These are phyloP conservation scores for Drosophila ironensis DNA, from an alignment of 1,140 invertebrate species.

Conservation along the genomic window DNA sequence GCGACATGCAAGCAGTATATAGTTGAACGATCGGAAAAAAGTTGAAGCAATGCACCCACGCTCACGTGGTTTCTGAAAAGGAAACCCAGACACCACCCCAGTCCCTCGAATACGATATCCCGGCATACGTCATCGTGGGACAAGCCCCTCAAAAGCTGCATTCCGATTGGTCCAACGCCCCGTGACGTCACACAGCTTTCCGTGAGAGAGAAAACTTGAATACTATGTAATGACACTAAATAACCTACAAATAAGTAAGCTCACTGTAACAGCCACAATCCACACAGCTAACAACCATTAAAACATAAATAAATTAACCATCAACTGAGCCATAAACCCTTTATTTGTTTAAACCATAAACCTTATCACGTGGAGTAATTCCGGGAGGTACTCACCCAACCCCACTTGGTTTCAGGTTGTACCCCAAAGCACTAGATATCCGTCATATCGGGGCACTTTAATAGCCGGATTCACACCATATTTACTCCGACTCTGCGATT, in stretches of 20 bases:
- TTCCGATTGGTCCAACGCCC: slow-evolving; percentile 43
- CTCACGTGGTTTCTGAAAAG: slow-evolving; percentile 30
- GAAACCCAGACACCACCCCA: background rate
- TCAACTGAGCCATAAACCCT: no score
- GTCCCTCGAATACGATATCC: slow-evolving; percentile 14
- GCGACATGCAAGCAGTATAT: background rate
- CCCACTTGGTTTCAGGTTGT: background rate
- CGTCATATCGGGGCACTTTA: slow-evolving; percentile 11
- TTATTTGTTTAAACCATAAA: background rate
- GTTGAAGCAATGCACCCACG: no score
- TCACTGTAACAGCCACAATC: no score
- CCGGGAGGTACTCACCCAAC: background rate
- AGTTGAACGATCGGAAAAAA: background rate
- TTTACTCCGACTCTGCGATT: slow-evolving; percentile 8
- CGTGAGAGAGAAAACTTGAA: slow-evolving; percentile 11
- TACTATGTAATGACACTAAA: background rate
- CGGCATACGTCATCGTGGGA: slow-evolving; percentile 23
- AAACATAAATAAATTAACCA: background rate
- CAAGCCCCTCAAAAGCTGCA: slow-evolving; percentile 62
- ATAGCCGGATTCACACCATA: slow-evolving; percentile 11
- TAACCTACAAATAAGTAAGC: background rate
- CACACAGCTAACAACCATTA: background rate
- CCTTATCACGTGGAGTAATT: slow-evolving; percentile 7
- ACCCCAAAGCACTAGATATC: slow-evolving; percentile 3
- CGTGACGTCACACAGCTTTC: slow-evolving; percentile 35